Base-by-base conservation (phyloP, 2,888 invertebrate genomes). In the Sturmia bella region DNA sequence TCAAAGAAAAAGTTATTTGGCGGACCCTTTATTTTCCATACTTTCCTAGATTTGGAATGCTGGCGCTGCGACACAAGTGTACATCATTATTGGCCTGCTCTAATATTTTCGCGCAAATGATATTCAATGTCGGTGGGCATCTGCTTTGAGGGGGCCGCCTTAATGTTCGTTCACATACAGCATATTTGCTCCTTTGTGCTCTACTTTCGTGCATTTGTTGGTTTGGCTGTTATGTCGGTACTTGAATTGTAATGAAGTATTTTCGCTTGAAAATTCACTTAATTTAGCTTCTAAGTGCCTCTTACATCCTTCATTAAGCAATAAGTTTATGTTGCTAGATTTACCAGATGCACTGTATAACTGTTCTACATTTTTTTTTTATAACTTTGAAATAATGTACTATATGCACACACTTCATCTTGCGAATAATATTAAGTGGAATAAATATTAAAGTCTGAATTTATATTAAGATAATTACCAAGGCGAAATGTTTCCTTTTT, bases 221-320 rank as follows among this genome's bases (percentile, higher is more conserved):
- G 19, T 39, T 63, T 37, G 11, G 12, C 48, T 79, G 73, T 73
- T 64, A 56, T 54, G 48, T 57, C 11, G 41, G 57, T 63, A 69
- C 74, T 80, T 74, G 56, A 80, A 69, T 80, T 63, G 56, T 57
- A 74, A 69, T 80, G 69, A 74, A 74, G 68, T 69, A 64, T 57
- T 69, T 69, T 56, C 54, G 63, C 74, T 63, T 63, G 32, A 68
- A 61, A 68, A 80, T 69, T 52, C 61, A 69, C 74, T 80, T 57
- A 80, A 56, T 73, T 68, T 43, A 56, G 76, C 69, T 68, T 72
- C 32, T 63, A 76, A 80, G 76, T 74, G 73, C 63, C 57, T 61
- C 68, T 73, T 80, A 72, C 50, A 76, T 72, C 68, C 83, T 86
- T 87, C 87, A 87, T 87, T 88, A 87, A 86, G 86, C 87, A 87